phyloP scores from a whole-genome alignment of 2,888 invertebrate species.

The Pelosia muscerda region DNA sequence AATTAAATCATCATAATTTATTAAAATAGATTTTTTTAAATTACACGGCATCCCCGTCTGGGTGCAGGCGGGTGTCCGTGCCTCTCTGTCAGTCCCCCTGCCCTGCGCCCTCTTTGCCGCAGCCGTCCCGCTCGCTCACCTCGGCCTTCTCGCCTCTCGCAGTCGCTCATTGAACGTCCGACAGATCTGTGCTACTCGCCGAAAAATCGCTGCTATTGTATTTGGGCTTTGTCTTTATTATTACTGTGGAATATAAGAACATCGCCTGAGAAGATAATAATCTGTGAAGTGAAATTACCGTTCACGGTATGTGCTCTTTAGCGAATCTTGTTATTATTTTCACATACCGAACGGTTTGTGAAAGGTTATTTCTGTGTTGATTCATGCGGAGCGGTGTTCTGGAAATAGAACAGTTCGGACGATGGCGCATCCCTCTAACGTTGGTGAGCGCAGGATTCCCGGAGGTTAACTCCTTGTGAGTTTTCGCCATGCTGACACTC shows the following conservation, averaged over 20 bases:
- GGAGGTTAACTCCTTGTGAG: conserved; percentile 59
- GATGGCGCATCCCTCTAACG: conserved; percentile 80
- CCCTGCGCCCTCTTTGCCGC: conserved; percentile 58
- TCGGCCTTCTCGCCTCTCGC: conserved; percentile 55
- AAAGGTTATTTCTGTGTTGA: conserved; percentile 87
- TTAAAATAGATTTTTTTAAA: conserved; percentile 38
- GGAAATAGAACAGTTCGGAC: conserved; percentile 82
- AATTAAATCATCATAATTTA: conserved; percentile 16
- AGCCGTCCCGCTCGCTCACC: conserved; percentile 61
- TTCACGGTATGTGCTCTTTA: conserved; percentile 82
- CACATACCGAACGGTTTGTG: conserved; percentile 79
- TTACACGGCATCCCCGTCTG: conserved; percentile 60
- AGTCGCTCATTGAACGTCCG: conserved; percentile 82
- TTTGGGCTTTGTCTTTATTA: conserved; percentile 79
- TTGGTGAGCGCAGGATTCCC: conserved; percentile 70
- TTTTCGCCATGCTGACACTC: conserved; percentile 46
- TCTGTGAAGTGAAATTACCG: conserved; percentile 82
- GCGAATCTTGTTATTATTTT: conserved; percentile 74
- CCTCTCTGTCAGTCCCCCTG: conserved; percentile 41
- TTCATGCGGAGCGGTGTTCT: conserved; percentile 85
- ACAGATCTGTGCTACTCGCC: conserved; percentile 72
- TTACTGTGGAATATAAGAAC: conserved; percentile 71
- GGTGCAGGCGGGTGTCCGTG: conserved; percentile 39
- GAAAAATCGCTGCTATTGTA: conserved; percentile 65
- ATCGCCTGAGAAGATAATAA: conserved; percentile 71